Conservation (phyloP, 2,113 vertebrate genomes). For the Tragelaphus strepsiceros region DNA sequence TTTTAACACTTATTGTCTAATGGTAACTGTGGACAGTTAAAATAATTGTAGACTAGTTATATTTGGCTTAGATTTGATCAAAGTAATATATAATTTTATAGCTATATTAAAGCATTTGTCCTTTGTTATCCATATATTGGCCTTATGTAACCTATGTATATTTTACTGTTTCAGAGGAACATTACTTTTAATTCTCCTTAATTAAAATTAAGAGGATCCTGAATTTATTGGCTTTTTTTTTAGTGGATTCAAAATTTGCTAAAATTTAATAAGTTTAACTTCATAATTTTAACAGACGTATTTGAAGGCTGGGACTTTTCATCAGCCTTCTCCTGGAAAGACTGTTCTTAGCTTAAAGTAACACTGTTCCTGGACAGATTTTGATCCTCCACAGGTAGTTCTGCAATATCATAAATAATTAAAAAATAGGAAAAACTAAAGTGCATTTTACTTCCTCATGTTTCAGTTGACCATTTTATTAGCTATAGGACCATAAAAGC, state of each 20-base stretch:
- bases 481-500: neutral
- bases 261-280: neutral
- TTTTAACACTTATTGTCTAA: neutral
- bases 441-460: neutral
- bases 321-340: neutral
- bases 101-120: neutral
- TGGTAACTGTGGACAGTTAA: neutral
- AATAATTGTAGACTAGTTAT: neutral
- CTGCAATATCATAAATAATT: neutral
- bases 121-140: neutral
- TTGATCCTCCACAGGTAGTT: neutral
- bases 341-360: neutral
- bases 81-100: neutral
- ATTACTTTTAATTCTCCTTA: neutral
- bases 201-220: neutral
- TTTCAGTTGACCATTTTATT: constrained; percentile 9
- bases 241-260: neutral
- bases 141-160: neutral
- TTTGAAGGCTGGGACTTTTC: neutral
- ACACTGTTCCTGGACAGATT: neutral
- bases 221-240: neutral
- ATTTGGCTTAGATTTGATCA: neutral
- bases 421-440: neutral
- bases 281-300: neutral
- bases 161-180: neutral